Percentiles rank a stretch among this genome's conserved stretches.
phyloP scores from a whole-genome alignment of 2,888 invertebrate genomes.

The Pseudoips prasinana region DNA sequence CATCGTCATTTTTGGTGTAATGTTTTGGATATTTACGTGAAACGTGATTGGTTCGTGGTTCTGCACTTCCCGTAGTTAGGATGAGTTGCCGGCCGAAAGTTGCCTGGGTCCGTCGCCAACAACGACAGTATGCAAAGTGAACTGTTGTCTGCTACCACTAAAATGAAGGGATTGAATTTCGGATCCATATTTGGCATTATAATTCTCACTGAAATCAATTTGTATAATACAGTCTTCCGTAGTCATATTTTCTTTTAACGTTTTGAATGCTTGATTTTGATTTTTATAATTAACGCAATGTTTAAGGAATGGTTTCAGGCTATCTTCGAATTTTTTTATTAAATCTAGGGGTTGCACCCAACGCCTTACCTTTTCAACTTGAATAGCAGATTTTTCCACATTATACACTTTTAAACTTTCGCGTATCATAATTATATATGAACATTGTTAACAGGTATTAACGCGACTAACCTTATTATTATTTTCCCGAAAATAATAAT shows the following conservation, averaged over 20 bases:
- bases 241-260: constrained; percentile 2
- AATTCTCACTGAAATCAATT: constrained; percentile 13
- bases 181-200: constrained; percentile 8
- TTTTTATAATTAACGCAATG: constrained; percentile 4
- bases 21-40: no score
- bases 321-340: constrained; percentile 2
- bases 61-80: no score
- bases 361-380: constrained; percentile 9
- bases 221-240: constrained; percentile 9
- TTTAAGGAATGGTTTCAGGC: constrained; percentile 3
- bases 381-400: constrained; percentile 13
- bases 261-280: constrained; percentile 4
- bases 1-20: no score
- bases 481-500: no score
- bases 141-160: constrained; percentile 12
- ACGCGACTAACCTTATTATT: no score
- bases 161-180: constrained; percentile 15
- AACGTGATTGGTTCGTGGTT: no score
- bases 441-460: no score
- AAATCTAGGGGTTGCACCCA: constrained; percentile 2
- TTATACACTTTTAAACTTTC: no score
- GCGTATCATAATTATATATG: no score
- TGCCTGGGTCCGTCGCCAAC: no score
- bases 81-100: no score
- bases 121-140: constrained; percentile 13